Conservation (phyloP, 2,888 invertebrate species). For the Hypomecis punctinalis region DNA sequence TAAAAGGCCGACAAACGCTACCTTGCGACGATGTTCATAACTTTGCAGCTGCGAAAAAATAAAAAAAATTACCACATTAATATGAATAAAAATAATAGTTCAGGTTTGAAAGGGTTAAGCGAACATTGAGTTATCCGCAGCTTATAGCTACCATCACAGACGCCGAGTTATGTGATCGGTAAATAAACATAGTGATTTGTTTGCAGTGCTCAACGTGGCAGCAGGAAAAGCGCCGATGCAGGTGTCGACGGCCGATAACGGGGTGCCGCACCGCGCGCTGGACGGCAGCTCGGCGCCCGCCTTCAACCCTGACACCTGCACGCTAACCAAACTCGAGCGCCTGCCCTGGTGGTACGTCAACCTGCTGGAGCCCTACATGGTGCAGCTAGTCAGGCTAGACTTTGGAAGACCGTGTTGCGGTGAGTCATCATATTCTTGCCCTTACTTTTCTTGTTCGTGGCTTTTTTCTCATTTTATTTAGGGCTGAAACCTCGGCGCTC, state of each 20-base stretch:
- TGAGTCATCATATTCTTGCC: conserved; percentile 73
- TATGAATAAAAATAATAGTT: no score
- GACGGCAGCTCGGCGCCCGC: conserved; percentile 95
- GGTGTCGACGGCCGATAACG: conserved; percentile 91
- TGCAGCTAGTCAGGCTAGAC: conserved; percentile 95
- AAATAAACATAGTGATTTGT: conserved; percentile 20
- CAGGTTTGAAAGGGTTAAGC: no score
- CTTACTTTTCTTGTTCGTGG: neutral
- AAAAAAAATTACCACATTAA: no score
- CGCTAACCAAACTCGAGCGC: conserved; percentile 92
- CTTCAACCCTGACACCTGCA: conserved; percentile 94
- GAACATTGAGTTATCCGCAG: no score
- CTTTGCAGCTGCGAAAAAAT: no score
- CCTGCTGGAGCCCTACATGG: conserved; percentile 97
- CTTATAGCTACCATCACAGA: no score
- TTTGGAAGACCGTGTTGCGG: conserved; percentile 96
- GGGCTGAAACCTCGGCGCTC: no score
- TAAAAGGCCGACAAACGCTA: no score
- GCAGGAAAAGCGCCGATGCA: conserved; percentile 98
- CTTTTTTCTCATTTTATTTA: neutral
- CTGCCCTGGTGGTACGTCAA: conserved; percentile 98
- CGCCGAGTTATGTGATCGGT: neutral
- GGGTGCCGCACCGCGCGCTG: conserved; percentile 95
- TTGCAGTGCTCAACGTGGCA: conserved; percentile 95
- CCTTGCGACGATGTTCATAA: no score